Conservation (phyloP, 1,140 invertebrate species). For the Eufriesea mexicana region DNA sequence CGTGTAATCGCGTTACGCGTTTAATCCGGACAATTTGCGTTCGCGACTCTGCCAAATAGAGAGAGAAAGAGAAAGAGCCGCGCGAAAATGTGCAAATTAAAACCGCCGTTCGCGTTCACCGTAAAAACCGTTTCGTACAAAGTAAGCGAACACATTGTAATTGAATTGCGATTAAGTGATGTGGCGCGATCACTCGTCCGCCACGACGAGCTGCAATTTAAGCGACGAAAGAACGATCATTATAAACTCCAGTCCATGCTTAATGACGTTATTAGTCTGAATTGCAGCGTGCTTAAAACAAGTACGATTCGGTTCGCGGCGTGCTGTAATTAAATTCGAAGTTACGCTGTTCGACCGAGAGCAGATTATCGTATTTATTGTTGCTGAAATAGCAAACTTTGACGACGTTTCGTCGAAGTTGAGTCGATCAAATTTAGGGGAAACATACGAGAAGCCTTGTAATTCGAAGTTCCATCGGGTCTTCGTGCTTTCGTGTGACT, state of each 20-base stretch:
- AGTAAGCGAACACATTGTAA: neutral
- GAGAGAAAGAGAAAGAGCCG: too few relatives aligned
- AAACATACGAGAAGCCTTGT: too few relatives aligned
- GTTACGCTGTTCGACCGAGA: neutral
- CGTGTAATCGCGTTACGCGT: neutral
- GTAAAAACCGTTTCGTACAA: neutral
- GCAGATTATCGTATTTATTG: neutral
- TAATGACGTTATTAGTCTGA: constrained; percentile 3
- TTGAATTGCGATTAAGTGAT: neutral
- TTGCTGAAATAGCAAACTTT: neutral
- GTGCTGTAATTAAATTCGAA: neutral
- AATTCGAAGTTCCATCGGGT: too few relatives aligned
- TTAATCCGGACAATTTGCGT: neutral
- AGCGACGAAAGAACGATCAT: neutral
- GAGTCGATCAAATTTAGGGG: neutral
- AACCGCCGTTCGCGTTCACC: neutral
- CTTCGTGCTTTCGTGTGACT: too few relatives aligned
- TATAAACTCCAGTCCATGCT: neutral
- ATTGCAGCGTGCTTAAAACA: neutral
- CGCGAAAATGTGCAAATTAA: neutral
- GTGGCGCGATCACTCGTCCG: neutral
- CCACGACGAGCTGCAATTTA: neutral
- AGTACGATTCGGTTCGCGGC: neutral
- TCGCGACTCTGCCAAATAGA: too few relatives aligned
- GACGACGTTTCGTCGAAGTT: neutral